Conservation (phyloP, 2,888 invertebrate species). For the Scotopteryx bipunctaria region DNA sequence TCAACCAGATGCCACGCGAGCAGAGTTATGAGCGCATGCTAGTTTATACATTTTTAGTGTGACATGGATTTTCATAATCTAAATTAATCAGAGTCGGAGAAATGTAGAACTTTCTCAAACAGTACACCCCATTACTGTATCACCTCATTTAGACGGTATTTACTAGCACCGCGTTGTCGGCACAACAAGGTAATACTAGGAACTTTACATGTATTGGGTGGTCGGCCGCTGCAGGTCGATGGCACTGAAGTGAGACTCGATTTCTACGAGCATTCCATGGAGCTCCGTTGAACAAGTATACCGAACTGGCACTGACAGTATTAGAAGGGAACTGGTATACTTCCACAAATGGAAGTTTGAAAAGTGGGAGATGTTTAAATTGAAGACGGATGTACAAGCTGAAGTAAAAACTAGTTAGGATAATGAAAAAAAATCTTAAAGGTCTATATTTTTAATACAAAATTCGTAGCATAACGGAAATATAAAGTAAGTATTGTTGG, state of each 20-base stretch:
- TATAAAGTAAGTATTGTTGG: too few relatives aligned
- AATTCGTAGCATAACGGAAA: too few relatives aligned
- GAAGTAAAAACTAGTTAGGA: too few relatives aligned
- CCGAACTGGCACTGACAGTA: constrained; percentile 1
- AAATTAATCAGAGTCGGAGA: too few relatives aligned
- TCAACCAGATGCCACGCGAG: too few relatives aligned
- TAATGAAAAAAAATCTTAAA: too few relatives aligned
- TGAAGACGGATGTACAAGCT: neutral
- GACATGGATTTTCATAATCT: too few relatives aligned
- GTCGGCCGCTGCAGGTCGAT: constrained; percentile 37
- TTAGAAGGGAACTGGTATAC: neutral
- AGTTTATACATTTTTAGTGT: too few relatives aligned
- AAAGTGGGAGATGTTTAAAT: neutral
- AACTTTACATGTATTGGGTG: constrained; percentile 38
- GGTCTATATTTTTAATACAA: too few relatives aligned
- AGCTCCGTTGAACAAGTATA: constrained; percentile 14
- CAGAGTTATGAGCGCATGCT: too few relatives aligned
- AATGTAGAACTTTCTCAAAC: too few relatives aligned
- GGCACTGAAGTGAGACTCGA: constrained; percentile 33
- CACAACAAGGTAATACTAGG: constrained; percentile 35
- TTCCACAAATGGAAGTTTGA: neutral
- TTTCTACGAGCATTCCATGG: constrained; percentile 28
- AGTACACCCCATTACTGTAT: neutral
- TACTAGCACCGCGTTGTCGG: constrained; percentile 7
- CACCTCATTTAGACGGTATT: neutral